These are phyloP conservation scores for Sisyra terminalis DNA, from an alignment of 2,888 invertebrate genomes.

Conservation along the genomic window DNA sequence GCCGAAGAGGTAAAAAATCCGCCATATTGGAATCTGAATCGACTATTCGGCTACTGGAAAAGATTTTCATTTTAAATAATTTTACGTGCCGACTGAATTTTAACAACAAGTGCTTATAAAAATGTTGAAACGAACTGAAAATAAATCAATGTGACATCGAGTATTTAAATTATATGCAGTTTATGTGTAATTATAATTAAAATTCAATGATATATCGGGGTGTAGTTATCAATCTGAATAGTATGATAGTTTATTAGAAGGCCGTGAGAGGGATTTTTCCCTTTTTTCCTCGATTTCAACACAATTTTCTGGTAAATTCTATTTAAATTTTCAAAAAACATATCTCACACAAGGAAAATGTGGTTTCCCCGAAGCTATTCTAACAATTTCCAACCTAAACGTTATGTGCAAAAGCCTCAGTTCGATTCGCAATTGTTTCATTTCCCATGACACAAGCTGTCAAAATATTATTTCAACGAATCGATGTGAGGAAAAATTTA, in stretches of 20 bases:
- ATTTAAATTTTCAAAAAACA: no score
- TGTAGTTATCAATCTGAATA: conserved; percentile 6
- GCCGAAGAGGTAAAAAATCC: conserved; percentile 4
- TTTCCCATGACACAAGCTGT: no score
- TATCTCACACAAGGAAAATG: no score
- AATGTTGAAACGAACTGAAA: conserved; percentile 4
- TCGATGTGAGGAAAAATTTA: no score
- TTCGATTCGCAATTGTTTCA: no score
- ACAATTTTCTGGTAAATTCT: neutral
- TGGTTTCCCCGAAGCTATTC: no score
- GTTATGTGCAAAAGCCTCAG: no score
- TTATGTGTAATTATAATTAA: conserved; percentile 1
- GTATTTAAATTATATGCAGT: conserved; percentile 3
- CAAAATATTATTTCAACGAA: no score
- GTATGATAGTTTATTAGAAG: conserved; percentile 6
- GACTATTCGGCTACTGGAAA: conserved; percentile 7
- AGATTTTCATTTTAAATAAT: conserved; percentile 3
- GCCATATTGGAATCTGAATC: conserved; percentile 8
- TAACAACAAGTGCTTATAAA: conserved; percentile 4
- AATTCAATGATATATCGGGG: conserved; percentile 6
- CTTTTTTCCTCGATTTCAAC: neutral
- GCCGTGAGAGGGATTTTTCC: conserved; percentile 7
- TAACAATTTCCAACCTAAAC: no score
- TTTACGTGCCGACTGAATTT: conserved; percentile 2
- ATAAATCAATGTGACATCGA: conserved; percentile 3